Conservation (phyloP, 1,140 invertebrate species). For the Ooceraea biroi region DNA sequence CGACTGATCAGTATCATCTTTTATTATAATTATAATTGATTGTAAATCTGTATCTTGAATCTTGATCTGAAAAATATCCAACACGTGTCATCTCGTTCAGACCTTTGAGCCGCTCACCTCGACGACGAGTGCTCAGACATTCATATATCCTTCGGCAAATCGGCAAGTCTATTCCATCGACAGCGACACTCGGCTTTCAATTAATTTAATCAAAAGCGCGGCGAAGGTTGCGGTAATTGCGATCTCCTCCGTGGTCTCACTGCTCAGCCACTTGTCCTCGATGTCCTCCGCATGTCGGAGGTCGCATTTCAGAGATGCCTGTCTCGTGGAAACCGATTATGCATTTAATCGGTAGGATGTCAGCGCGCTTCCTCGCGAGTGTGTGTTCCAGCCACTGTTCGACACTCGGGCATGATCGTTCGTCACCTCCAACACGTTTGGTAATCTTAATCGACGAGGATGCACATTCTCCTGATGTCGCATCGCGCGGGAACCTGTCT, state of each 20-base stretch:
- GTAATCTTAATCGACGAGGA: conserved; percentile 20
- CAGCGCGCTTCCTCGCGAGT: not conserved
- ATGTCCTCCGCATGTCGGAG: conserved; percentile 39
- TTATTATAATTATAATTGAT: conserved; percentile 8
- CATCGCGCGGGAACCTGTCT: too few species aligned
- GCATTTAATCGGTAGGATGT: not conserved
- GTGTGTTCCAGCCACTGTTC: not conserved
- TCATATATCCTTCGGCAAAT: conserved; percentile 24
- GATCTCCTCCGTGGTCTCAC: not conserved
- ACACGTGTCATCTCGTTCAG: not conserved
- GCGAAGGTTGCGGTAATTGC: conserved; percentile 32
- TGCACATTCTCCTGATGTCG: too few species aligned
- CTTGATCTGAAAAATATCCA: not conserved
- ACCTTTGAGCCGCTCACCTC: not conserved
- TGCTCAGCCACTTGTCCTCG: conserved; percentile 41
- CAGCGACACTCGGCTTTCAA: conserved; percentile 3
- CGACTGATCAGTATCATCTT: not conserved
- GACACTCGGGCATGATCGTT: not conserved
- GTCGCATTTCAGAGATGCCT: conserved; percentile 44
- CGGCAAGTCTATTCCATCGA: conserved; percentile 33
- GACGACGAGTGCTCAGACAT: not conserved
- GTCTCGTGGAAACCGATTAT: conserved; percentile 29
- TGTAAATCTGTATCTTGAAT: not conserved
- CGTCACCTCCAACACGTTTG: not conserved
- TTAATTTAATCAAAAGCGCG: conserved; percentile 42